Evolutionary conservation across 2,888 invertebrate genomes (phyloP), one percentile per base, ranked within the genome.

Genomic region (Drosophila kanekoi): DNA sequence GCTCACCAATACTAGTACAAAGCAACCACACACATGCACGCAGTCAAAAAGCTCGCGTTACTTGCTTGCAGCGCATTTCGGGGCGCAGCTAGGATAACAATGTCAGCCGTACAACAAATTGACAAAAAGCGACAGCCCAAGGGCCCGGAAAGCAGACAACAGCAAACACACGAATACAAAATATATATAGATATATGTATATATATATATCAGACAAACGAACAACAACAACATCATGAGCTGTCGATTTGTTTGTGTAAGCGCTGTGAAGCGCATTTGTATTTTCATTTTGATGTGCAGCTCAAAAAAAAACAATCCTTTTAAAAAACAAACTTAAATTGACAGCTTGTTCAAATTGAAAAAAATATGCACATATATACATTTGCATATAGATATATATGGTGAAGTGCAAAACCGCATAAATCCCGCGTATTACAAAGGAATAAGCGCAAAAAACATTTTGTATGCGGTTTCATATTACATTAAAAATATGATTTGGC

Each of bases 71-170:
- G 85, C 37, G 73, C 54, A 77, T 66, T 64, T 49, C 33, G 33
- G 47, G 45, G 51, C 64, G 59, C 58, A 57, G 66, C 61, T 54
- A 76, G 79, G 79, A 76, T 87, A 87, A 83, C 83, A 83, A 85
- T 87, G 85, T 74, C 85, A 67, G 79, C 48, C 73, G 63, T 43
- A 79, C 76, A 72, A 61, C 71, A 62, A 80, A 79, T 87, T 87
- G 87, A 83, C 85, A 83, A 77, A 79, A 79, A 72, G 73, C 77
- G 85, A 83, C 82, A 83, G 85, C 79, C 76, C 82, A 82, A 76
- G 85, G 87, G 83, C 70, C 66, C 61, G 66, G 47, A 71, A 61
- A 72, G 59, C 73, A 86, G 60, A 82, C 67, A 81, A 49, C 69
- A 72, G 70, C 56, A 65, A 64, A 71, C 61, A 71, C 20, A 41